Evolutionary conservation across 2,888 invertebrate genomes (phyloP).

Genomic region (Ichneumon xanthorius): DNA sequence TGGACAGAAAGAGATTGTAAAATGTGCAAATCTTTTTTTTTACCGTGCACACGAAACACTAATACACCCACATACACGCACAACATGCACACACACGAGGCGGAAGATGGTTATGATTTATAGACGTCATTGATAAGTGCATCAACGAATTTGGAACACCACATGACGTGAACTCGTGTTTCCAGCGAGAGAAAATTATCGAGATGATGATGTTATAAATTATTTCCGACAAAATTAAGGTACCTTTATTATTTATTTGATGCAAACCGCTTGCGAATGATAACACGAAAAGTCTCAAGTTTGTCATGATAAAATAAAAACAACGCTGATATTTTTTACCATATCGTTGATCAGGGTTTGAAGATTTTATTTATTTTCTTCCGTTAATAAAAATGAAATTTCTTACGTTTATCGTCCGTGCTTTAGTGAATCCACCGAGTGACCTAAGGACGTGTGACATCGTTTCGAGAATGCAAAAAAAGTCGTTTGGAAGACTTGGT

Average conservation of each 20-base stretch:
- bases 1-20: too few species aligned
- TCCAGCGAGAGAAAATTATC: neutral
- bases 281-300: slow-evolving; percentile 44
- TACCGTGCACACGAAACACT: neutral
- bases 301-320: slow-evolving; percentile 64
- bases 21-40: neutral
- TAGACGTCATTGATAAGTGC: neutral
- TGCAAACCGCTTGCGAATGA: slow-evolving; percentile 30
- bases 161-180: neutral
- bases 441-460: slow-evolving; percentile 1
- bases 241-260: slow-evolving; percentile 31
- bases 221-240: slow-evolving; percentile 20
- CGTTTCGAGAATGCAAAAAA: slow-evolving; percentile 32
- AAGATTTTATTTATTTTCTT: neutral
- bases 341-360: neutral
- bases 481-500: slow-evolving; percentile 35
- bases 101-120: neutral
- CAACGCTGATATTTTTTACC: slow-evolving; percentile 70
- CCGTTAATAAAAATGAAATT: neutral
- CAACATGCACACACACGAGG: slow-evolving; percentile 19
- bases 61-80: slow-evolving; percentile 8
- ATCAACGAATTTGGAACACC: neutral
- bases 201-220: neutral
- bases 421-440: neutral
- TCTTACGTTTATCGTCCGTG: neutral